phyloP scores from a whole-genome alignment of 2,113 vertebrate genomes.

The Abramis brama region DNA sequence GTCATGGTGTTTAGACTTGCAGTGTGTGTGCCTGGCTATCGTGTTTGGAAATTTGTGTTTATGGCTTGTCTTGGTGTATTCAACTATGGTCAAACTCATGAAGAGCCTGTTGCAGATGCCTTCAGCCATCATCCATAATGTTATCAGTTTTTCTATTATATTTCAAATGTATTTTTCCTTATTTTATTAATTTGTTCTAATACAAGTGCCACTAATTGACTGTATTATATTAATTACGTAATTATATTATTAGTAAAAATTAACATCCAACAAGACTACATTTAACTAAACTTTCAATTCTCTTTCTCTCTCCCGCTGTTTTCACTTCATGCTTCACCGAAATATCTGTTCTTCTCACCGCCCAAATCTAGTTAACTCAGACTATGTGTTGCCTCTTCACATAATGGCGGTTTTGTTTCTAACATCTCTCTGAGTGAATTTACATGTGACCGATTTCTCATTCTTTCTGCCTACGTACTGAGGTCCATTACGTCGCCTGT shows the following conservation, averaged over 20 bases:
- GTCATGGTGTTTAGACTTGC: not conserved
- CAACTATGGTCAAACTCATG: not conserved
- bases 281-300: not conserved
- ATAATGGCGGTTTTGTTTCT: slow-evolving; percentile 51
- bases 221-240: not conserved
- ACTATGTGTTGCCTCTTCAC: not conserved
- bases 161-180: no score
- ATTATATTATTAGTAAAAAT: not conserved
- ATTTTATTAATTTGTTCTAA: not conserved
- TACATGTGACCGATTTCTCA: slow-evolving; percentile 37
- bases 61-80: not conserved
- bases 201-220: not conserved
- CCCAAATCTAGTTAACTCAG: not conserved
- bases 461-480: slow-evolving; percentile 33
- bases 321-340: not conserved
- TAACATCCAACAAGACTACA: not conserved
- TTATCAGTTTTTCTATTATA: not conserved
- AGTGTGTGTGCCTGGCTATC: no score
- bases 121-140: not conserved
- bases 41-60: not conserved
- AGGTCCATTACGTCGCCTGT: slow-evolving; percentile 31
- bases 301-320: not conserved
- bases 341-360: slow-evolving; percentile 17
- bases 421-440: slow-evolving; percentile 21
- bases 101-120: slow-evolving; percentile 11